A percentile compares a stretch with the other conserved stretches of the same genome.
These are phyloP conservation scores for Leptestheria dahalacensis DNA, from an alignment of 1,140 invertebrate species.

Conservation along the genomic window DNA sequence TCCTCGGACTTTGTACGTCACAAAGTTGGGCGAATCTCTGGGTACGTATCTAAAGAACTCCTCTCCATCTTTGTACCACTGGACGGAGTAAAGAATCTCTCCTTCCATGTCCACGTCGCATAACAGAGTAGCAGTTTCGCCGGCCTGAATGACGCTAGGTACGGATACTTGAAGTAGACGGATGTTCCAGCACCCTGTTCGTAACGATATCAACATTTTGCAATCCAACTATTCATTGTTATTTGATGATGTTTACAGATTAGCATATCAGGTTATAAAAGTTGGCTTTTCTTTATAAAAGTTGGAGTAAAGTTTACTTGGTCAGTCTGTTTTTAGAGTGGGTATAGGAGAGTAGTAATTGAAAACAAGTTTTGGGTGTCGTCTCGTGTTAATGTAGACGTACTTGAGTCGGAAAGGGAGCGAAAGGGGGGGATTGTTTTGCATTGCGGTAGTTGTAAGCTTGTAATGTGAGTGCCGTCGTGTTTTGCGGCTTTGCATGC, in stretches of 20 bases:
- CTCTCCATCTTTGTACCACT: slow-evolving; percentile 29
- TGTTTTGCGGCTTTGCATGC: not conserved
- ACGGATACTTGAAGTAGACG: slow-evolving; percentile 17
- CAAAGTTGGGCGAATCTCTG: slow-evolving; percentile 10
- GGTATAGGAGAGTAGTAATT: too few relatives aligned
- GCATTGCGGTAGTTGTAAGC: not conserved
- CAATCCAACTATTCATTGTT: too few relatives aligned
- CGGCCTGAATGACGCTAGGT: slow-evolving; percentile 17
- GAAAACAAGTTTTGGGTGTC: too few relatives aligned
- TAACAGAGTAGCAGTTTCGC: slow-evolving; percentile 14
- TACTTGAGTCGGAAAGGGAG: not conserved
- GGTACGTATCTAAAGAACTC: slow-evolving; percentile 30
- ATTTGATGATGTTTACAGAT: too few relatives aligned
- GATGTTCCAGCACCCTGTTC: not conserved
- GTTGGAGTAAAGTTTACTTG: too few relatives aligned
- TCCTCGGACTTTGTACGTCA: slow-evolving; percentile 18
- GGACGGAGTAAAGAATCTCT: slow-evolving; percentile 22
- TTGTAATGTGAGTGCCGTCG: not conserved
- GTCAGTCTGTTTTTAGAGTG: too few relatives aligned
- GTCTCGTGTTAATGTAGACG: too few relatives aligned
- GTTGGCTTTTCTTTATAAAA: too few relatives aligned
- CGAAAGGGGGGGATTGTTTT: not conserved
- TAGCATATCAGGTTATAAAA: too few relatives aligned
- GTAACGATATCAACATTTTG: too few relatives aligned
- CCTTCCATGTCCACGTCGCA: slow-evolving; percentile 18